Percentiles rank a stretch among this genome's conserved stretches.
Evolutionary conservation across 1,140 invertebrate genomes (phyloP).

Genomic region (Daktulosphaira vitifoliae): DNA sequence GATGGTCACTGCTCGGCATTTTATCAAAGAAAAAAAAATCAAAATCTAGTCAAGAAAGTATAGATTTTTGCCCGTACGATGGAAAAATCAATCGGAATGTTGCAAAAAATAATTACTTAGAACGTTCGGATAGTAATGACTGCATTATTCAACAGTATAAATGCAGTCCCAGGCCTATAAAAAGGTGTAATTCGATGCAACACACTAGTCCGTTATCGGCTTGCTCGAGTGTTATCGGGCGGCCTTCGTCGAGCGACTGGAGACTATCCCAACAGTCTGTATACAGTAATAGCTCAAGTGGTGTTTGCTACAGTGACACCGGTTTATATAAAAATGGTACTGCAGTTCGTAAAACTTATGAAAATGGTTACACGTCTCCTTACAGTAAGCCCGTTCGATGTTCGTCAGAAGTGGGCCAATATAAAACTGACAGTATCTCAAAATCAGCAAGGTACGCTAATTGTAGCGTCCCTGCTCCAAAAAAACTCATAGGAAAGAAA

Average conservation of each 20-base stretch:
- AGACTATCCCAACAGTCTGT: slow-evolving; percentile 15
- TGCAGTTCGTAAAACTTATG: too few relatives aligned
- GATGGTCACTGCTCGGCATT: slow-evolving; percentile 11
- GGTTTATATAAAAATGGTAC: not conserved
- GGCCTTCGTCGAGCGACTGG: not conserved
- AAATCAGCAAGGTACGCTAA: too few relatives aligned
- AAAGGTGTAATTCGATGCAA: slow-evolving; percentile 20
- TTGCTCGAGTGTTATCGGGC: not conserved
- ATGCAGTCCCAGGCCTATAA: slow-evolving; percentile 14
- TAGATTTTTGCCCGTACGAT: slow-evolving; percentile 23
- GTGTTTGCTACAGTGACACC: slow-evolving; percentile 3
- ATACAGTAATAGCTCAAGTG: slow-evolving; percentile 1
- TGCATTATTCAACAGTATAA: slow-evolving; percentile 15
- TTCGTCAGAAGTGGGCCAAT: slow-evolving; percentile 8
- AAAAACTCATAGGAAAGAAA: slow-evolving; percentile 8
- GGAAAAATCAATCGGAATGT: slow-evolving; percentile 23
- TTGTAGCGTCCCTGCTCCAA: not conserved
- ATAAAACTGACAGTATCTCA: not conserved
- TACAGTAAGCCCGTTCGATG: not conserved
- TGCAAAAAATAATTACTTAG: not conserved
- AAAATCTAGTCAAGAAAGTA: slow-evolving; percentile 18
- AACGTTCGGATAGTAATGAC: not conserved
- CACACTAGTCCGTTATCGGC: not conserved
- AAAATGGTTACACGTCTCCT: not conserved
- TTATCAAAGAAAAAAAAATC: slow-evolving; percentile 29